phyloP scores from a whole-genome alignment of 1,140 invertebrate species.

The Frieseomelitta varia region DNA sequence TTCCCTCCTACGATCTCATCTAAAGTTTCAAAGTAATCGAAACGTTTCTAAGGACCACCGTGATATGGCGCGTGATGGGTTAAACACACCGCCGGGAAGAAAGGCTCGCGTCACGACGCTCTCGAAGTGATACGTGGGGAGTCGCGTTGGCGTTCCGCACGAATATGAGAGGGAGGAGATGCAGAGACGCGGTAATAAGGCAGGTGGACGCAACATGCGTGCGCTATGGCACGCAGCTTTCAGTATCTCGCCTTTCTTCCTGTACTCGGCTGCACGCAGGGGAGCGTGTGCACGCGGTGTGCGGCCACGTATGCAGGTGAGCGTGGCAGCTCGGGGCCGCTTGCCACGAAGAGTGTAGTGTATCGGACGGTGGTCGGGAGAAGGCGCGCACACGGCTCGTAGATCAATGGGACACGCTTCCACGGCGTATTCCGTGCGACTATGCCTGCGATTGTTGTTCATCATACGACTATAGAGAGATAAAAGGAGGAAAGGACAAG shows the following conservation, averaged over 20 bases:
- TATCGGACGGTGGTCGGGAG: slow-evolving; percentile 49
- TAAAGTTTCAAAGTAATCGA: no score
- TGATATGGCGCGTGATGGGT: no score
- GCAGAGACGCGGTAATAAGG: slow-evolving; percentile 45
- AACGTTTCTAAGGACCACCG: no score
- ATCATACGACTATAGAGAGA: slow-evolving; percentile 54
- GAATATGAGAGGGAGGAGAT: neutral
- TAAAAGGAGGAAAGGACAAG: slow-evolving; percentile 18
- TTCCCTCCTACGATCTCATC: no score
- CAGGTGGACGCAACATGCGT: slow-evolving; percentile 42
- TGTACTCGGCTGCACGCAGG: slow-evolving; percentile 45
- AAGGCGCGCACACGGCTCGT: slow-evolving; percentile 53
- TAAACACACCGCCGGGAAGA: no score
- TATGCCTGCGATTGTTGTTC: slow-evolving; percentile 63
- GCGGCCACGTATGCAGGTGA: slow-evolving; percentile 21
- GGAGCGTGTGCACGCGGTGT: slow-evolving; percentile 13
- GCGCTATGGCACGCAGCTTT: slow-evolving; percentile 44
- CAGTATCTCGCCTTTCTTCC: slow-evolving; percentile 38
- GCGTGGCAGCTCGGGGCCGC: neutral
- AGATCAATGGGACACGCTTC: slow-evolving; percentile 69
- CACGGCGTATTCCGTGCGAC: slow-evolving; percentile 55
- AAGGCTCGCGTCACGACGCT: no score
- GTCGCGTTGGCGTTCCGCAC: neutral
- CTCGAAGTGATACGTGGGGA: neutral
- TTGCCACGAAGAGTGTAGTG: slow-evolving; percentile 12